These are phyloP conservation scores for Cydia pomonella DNA, from an alignment of 1,140 invertebrate species.

Conservation along the genomic window DNA sequence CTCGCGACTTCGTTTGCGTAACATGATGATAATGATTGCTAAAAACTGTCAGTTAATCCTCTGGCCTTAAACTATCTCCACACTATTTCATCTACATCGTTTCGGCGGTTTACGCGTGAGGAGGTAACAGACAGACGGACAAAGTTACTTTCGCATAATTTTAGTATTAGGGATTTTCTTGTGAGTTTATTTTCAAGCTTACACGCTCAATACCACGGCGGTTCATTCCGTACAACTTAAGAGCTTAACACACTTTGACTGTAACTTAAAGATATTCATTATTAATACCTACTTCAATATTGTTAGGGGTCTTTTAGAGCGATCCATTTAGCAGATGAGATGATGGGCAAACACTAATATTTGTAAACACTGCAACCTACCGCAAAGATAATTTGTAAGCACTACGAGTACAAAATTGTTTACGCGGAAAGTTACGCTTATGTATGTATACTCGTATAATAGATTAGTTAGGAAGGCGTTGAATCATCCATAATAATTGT, in stretches of 20 bases:
- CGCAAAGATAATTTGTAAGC: neutral
- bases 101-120: neutral
- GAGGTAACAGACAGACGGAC: too few species aligned
- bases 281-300: neutral
- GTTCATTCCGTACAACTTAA: too few species aligned
- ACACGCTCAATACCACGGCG: too few species aligned
- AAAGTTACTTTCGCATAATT: too few species aligned
- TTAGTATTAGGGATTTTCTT: too few species aligned
- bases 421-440: neutral
- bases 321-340: neutral
- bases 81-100: too few species aligned
- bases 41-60: too few species aligned
- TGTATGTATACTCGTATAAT: neutral
- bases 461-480: neutral
- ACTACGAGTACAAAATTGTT: neutral
- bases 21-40: too few species aligned
- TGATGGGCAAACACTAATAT: neutral
- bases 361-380: slow-evolving; percentile 1
- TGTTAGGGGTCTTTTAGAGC: neutral
- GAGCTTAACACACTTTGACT: neutral
- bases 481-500: slow-evolving; percentile 4
- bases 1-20: too few species aligned
- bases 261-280: too few species aligned
- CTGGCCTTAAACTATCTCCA: too few species aligned
- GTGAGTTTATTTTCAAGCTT: too few species aligned